Conservation (phyloP, 1,140 invertebrate species). For the Micrasema longulum region DNA sequence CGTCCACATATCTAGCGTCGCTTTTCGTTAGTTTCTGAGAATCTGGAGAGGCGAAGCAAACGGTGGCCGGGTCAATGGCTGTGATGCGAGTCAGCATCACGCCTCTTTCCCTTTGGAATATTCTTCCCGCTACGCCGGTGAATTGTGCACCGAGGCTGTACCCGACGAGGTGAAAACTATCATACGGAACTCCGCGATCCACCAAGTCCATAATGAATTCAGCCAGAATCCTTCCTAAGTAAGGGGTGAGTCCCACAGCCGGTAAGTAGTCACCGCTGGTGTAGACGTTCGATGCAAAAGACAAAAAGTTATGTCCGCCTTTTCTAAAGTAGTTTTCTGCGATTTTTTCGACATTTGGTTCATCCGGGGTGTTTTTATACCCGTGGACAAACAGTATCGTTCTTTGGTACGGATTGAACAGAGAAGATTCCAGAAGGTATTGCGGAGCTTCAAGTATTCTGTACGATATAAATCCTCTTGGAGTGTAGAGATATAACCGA, state of each 20-base stretch:
- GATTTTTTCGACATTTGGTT: conserved; percentile 33
- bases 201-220: conserved; percentile 41
- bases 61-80: conserved; percentile 45
- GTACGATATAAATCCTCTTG: conserved; percentile 22
- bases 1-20: conserved; percentile 48
- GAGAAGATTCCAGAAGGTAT: conserved; percentile 1
- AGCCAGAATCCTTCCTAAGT: conserved; percentile 33
- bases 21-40: conserved; percentile 6
- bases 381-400: conserved; percentile 44
- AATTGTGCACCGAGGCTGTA: conserved; percentile 50
- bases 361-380: conserved; percentile 33
- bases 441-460: conserved; percentile 28
- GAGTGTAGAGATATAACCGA: conserved; percentile 4
- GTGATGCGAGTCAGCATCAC: conserved; percentile 35
- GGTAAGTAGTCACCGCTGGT: conserved; percentile 15
- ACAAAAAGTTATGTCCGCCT: conserved; percentile 41
- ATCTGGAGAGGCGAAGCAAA: conserved; percentile 36
- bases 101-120: conserved; percentile 20
- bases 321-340: conserved; percentile 34
- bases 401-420: conserved; percentile 18
- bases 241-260: conserved; percentile 11
- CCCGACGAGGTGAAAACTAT: conserved; percentile 45
- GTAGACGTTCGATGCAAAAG: conserved; percentile 37
- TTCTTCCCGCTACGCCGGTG: conserved; percentile 40
- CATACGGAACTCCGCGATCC: conserved; percentile 14